Evolutionary conservation across 2,888 invertebrate species (phyloP).

Genomic region (Diaprepes abbreviatus): DNA sequence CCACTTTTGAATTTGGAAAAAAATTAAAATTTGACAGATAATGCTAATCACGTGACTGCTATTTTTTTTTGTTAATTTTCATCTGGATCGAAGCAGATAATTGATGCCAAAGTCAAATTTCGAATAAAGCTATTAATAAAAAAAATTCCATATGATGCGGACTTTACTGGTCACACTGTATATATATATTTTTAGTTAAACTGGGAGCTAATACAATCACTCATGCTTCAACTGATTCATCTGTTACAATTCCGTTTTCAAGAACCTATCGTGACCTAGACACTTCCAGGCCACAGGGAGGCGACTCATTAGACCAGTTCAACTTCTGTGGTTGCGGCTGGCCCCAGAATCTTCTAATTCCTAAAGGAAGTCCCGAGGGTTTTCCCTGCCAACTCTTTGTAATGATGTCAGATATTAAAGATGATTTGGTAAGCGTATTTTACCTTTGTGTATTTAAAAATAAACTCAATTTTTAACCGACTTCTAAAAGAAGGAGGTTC

Average conservation of each 20-base stretch:
- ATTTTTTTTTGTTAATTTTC: no score
- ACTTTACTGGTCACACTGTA: no score
- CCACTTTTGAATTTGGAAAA: no score
- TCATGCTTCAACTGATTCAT: slow-evolving; percentile 78
- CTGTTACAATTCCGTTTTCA: slow-evolving; percentile 87
- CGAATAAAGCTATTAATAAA: no score
- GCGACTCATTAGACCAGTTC: slow-evolving; percentile 71
- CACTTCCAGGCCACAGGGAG: slow-evolving; percentile 71
- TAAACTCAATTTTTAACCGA: no score
- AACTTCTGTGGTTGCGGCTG: slow-evolving; percentile 92
- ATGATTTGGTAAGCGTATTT: slow-evolving; percentile 67
- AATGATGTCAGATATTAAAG: slow-evolving; percentile 82
- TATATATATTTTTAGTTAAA: slow-evolving; percentile 68
- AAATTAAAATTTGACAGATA: no score
- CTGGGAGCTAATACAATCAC: slow-evolving; percentile 78
- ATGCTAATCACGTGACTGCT: no score
- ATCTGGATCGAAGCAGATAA: no score
- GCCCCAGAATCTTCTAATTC: slow-evolving; percentile 86
- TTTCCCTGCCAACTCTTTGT: slow-evolving; percentile 79
- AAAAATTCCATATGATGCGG: no score
- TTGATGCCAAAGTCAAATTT: no score
- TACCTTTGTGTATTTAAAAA: no score
- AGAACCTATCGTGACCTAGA: slow-evolving; percentile 83
- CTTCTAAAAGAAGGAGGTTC: no score
- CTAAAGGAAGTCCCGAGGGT: slow-evolving; percentile 79